Base-by-base conservation (phyloP, 1,140 invertebrate genomes). In the Papilio machaon region DNA sequence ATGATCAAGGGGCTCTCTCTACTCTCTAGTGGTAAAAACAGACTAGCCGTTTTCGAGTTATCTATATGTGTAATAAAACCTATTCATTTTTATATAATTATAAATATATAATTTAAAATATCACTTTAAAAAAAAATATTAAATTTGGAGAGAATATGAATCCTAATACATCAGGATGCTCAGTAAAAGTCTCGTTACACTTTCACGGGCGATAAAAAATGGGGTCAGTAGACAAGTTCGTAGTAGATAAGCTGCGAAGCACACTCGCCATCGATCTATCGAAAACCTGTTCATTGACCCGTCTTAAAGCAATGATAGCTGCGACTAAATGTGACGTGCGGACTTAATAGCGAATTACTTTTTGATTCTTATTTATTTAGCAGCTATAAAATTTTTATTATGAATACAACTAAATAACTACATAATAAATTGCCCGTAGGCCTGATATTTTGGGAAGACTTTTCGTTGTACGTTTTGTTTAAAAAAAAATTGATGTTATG, bases 151-250 rank as follows among this genome's bases (percentile, higher is more conserved):
- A 30, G 11, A 17, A 35, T 70, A 70, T 70, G 30, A 35, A 35
- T 30, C 23, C 23, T 7, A 70, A 70, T 70, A 23, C 64, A 11
- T 38, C 30, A 70, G 60, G 64, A 70, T 5, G 35, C 35, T 11
- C 11, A 30, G 64, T 70, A 70, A 70, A 70, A 70, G 64, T 70
- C 23, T 70, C 13, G 30, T 70, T 70, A 64, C 23, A 70, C 64
- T 70, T 70, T 70, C 64, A 70, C 64, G 64, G 64, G 64, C 64
- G 64, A 70, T 70, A 70, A 70, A 70, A 70, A 70, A 70, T 38
- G 64, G 64, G 64, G 64, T 70, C 64, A 70, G 64, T 70, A 70
- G 64, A 70, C 23, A 70, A 70, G 64, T 70, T 70, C 8, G 64
- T 9, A 7, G 58, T 35, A 70, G 64, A 70, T 70, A 70, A 64